These are phyloP conservation scores for Xylocopa sonorina DNA, from an alignment of 1,140 invertebrate genomes.

Conservation along the genomic window DNA sequence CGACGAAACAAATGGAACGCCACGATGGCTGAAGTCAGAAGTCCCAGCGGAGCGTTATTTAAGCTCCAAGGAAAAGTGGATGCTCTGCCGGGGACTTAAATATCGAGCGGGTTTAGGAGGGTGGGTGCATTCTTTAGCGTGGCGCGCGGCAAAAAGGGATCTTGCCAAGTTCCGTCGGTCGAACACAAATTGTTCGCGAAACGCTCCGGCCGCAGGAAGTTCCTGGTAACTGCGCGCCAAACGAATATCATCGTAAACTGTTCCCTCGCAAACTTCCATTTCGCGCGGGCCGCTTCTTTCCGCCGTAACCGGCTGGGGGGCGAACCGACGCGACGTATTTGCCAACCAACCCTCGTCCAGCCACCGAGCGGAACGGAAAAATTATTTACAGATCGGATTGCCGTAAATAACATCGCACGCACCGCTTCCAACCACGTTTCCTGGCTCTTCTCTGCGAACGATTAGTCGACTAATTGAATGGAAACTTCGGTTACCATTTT, in stretches of 20 bases:
- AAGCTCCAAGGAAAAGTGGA: background rate
- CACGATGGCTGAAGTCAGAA: background rate
- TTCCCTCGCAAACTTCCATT: slow-evolving; percentile 19
- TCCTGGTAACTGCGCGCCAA: slow-evolving; percentile 13
- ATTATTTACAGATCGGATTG: slow-evolving; percentile 19
- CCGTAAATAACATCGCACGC: background rate
- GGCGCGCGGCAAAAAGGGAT: background rate
- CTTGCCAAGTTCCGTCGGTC: slow-evolving; percentile 22
- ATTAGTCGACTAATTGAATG: background rate
- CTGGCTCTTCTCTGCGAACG: background rate
- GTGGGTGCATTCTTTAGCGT: background rate
- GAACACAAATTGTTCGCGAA: slow-evolving; percentile 24
- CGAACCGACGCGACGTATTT: background rate
- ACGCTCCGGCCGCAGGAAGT: slow-evolving; percentile 5
- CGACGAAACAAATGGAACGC: no score
- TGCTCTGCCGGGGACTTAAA: background rate
- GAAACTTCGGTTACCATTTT: background rate
- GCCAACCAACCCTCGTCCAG: background rate
- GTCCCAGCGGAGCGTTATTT: background rate
- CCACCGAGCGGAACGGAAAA: background rate
- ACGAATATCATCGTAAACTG: slow-evolving; percentile 40
- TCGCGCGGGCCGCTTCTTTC: slow-evolving; percentile 14
- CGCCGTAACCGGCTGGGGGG: background rate
- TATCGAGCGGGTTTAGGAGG: background rate
- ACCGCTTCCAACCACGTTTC: background rate